These are phyloP conservation scores for Hypothenemus hampei DNA, from an alignment of 1,140 invertebrate species.

Conservation along the genomic window DNA sequence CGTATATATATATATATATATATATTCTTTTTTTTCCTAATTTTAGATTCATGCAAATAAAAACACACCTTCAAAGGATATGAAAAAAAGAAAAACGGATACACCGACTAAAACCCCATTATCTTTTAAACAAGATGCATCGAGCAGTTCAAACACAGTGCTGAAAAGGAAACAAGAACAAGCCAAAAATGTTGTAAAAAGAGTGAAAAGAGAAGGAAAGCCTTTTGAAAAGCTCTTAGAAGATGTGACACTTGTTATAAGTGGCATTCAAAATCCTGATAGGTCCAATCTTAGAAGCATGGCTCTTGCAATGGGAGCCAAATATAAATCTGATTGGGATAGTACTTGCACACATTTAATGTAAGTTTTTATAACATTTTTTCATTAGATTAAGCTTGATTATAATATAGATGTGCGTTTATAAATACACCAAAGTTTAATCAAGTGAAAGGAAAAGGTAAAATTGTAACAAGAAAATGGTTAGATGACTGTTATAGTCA, in stretches of 20 bases:
- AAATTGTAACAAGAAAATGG: slow-evolving; percentile 74
- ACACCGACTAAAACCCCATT: no score
- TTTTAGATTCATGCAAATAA: no score
- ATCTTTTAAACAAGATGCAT: no score
- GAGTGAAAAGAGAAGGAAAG: slow-evolving; percentile 36
- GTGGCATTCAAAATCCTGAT: slow-evolving; percentile 81
- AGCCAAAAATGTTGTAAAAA: slow-evolving; percentile 28
- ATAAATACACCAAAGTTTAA: slow-evolving; percentile 82
- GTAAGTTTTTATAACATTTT: slow-evolving; percentile 48
- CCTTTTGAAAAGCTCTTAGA: slow-evolving; percentile 57
- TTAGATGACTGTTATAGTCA: slow-evolving; percentile 62
- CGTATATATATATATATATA: no score
- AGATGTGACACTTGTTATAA: slow-evolving; percentile 71
- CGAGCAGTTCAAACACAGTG: no score
- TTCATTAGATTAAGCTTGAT: neutral
- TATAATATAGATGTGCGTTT: slow-evolving; percentile 71
- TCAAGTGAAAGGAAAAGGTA: slow-evolving; percentile 63
- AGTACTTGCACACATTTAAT: slow-evolving; percentile 73
- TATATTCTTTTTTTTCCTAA: no score
- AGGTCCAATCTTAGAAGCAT: slow-evolving; percentile 61
- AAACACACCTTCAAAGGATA: no score
- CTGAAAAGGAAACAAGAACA: slow-evolving; percentile 8
- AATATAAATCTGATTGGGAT: slow-evolving; percentile 72
- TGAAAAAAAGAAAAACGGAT: no score
- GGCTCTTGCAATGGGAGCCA: slow-evolving; percentile 73